Evolutionary conservation across 2,113 vertebrate genomes (phyloP).

Genomic region (Emydura subglobosa): DNA sequence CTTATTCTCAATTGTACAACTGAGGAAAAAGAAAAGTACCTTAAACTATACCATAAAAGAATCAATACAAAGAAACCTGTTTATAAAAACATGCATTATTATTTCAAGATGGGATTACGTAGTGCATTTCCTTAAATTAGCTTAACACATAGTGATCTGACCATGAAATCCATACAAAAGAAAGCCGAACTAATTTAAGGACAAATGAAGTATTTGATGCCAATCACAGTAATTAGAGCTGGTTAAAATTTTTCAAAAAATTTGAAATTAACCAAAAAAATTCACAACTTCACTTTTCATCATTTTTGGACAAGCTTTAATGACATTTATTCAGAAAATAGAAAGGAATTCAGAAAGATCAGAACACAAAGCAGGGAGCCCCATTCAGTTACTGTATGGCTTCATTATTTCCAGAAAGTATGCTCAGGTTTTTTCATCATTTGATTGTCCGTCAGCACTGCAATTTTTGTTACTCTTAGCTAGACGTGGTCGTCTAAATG

Average conservation of each 20-base stretch:
- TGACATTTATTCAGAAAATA: neutral
- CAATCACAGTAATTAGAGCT: neutral
- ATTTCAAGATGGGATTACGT: neutral
- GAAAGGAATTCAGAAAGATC: neutral
- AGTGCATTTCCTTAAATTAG: neutral
- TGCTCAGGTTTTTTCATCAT: neutral
- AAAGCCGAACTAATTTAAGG: neutral
- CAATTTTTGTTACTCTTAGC: neutral
- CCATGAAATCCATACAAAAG: neutral
- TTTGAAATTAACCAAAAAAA: neutral
- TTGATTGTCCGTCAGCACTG: neutral
- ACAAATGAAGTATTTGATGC: neutral
- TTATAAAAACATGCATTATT: neutral
- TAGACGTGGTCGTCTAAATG: neutral
- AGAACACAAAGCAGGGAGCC: neutral
- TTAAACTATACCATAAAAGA: neutral
- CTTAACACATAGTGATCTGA: neutral
- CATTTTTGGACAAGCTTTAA: conserved; percentile 10
- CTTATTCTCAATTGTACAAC: neutral
- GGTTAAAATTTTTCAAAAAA: neutral
- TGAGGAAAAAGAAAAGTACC: neutral
- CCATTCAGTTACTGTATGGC: neutral
- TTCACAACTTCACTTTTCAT: neutral
- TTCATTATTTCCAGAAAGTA: neutral
- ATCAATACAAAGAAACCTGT: neutral